Evolutionary conservation across 2,888 invertebrate genomes (phyloP).

Genomic region (Deilephila porcellus): DNA sequence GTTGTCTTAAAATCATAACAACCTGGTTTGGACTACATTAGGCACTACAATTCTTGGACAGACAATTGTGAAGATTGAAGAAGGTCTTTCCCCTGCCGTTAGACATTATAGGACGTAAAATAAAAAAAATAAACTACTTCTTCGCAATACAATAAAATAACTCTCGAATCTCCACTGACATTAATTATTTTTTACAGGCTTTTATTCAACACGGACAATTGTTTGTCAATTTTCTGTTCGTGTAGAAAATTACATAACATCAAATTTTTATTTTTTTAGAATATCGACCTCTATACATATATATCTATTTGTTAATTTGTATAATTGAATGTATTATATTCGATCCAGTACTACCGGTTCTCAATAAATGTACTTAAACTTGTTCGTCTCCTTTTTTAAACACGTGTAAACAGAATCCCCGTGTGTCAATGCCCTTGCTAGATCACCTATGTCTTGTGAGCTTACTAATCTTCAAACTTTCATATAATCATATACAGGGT

Average conservation of each 20-base stretch:
- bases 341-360: not conserved
- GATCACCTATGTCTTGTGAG: not conserved
- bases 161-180: too few relatives aligned
- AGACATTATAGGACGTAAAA: too few relatives aligned
- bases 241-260: not conserved
- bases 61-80: too few relatives aligned
- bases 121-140: too few relatives aligned
- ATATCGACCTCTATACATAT: not conserved
- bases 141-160: too few relatives aligned
- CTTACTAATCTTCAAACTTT: not conserved
- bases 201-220: too few relatives aligned
- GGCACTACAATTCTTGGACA: too few relatives aligned
- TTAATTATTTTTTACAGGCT: too few relatives aligned
- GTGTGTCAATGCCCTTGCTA: not conserved
- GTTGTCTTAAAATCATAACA: too few relatives aligned
- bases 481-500: too few relatives aligned
- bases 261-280: not conserved
- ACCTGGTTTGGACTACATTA: too few relatives aligned
- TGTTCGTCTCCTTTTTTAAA: slow-evolving; percentile 1
- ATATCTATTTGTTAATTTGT: not conserved
- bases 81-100: too few relatives aligned
- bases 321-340: not conserved
- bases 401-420: not conserved
- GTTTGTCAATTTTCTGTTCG: not conserved
- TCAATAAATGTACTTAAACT: not conserved